Conservation (phyloP, 2,888 invertebrate genomes). For the Oasisia sp. region DNA sequence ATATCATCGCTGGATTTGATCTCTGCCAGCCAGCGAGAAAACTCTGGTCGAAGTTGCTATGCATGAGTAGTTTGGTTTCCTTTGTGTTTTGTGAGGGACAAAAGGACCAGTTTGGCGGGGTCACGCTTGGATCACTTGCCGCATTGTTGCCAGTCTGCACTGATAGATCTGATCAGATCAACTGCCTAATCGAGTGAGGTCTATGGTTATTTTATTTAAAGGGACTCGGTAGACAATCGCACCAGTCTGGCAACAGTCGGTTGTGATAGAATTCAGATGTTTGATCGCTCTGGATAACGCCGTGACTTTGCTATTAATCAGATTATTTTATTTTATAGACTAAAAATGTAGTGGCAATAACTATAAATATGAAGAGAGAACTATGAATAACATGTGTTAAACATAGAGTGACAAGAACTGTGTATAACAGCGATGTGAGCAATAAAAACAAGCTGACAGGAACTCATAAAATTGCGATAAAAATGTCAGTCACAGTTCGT, state of each 20-base stretch:
- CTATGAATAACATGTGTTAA: no score
- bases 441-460: neutral
- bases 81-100: neutral
- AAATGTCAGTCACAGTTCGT: neutral
- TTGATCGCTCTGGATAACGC: neutral
- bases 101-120: neutral
- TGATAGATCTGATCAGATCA: neutral
- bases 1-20: neutral
- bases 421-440: no score
- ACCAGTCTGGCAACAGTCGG: neutral
- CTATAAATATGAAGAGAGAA: no score
- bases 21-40: neutral
- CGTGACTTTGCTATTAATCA: neutral
- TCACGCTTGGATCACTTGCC: neutral
- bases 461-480: neutral
- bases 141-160: neutral
- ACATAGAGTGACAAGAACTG: no score
- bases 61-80: neutral
- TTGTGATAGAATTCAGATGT: constrained; percentile 4
- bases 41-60: neutral
- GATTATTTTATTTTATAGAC: neutral
- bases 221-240: neutral
- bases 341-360: neutral
- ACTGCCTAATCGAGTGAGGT: neutral
- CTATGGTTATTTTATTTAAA: neutral